phyloP scores from a whole-genome alignment of 30 jellyfish, hydroid and myxozoan genomes.

The Nemopilema nomurai region DNA sequence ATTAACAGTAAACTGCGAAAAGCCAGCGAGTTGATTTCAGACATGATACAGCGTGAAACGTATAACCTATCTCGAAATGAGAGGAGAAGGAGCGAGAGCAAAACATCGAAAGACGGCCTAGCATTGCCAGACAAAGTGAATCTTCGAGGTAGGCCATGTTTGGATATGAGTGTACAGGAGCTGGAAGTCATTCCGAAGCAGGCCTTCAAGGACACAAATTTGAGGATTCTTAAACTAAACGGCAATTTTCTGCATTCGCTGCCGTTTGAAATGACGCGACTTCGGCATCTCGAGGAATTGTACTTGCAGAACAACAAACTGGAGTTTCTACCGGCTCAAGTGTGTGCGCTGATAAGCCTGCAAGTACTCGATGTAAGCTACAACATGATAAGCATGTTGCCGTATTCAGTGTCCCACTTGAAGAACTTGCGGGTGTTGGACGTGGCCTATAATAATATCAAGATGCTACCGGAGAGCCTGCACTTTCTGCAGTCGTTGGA shows the following conservation, averaged over 20 bases:
- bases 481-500: constrained; percentile 34
- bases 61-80: constrained; percentile 37
- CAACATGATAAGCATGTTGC: constrained; percentile 53
- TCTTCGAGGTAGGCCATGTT: constrained; percentile 48
- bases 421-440: constrained; percentile 38
- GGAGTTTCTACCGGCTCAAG: constrained; percentile 70
- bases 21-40: constrained; percentile 61
- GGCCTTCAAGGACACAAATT: constrained; percentile 26
- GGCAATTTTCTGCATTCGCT: constrained; percentile 46
- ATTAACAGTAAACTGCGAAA: constrained; percentile 43
- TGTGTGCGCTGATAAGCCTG: constrained; percentile 45
- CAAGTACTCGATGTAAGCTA: constrained; percentile 63
- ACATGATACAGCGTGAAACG: constrained; percentile 55
- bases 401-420: constrained; percentile 47
- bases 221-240: constrained; percentile 37
- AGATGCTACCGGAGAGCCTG: constrained; percentile 59
- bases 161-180: constrained; percentile 61
- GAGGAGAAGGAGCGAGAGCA: neutral
- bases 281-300: constrained; percentile 55
- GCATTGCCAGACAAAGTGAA: constrained; percentile 36
- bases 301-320: constrained; percentile 61
- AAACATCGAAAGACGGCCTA: constrained; percentile 10
- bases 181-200: constrained; percentile 33
- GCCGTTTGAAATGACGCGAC: constrained; percentile 52
- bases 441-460: constrained; percentile 47